A percentile compares a stretch with the other conserved stretches of the same genome.
phyloP scores from a whole-genome alignment of 2,888 invertebrate genomes.

The Amphipyra berbera region DNA sequence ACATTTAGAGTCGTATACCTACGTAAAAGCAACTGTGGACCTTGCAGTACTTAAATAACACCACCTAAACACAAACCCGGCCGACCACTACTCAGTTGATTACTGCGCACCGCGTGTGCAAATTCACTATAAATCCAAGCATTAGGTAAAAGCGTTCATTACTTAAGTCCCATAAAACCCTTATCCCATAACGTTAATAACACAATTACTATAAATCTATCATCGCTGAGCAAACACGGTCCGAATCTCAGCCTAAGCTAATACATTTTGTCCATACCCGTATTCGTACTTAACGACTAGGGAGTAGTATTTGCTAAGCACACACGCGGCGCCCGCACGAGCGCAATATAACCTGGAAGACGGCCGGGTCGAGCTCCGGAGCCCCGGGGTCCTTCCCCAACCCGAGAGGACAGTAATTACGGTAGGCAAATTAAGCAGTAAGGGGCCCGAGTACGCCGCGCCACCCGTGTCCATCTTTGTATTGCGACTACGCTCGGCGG shows the following conservation, averaged over 20 bases:
- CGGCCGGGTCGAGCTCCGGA: constrained; percentile 84
- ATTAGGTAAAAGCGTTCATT: constrained; percentile 88
- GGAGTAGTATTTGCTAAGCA: constrained; percentile 88
- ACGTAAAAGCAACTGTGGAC: constrained; percentile 7
- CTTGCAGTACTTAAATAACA: constrained; percentile 26
- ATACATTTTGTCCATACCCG: constrained; percentile 90
- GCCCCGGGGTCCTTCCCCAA: constrained; percentile 85
- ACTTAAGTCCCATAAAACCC: constrained; percentile 90
- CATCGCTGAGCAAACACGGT: constrained; percentile 88
- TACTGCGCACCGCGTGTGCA: constrained; percentile 81
- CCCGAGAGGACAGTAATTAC: constrained; percentile 90
- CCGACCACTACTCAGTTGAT: constrained; percentile 69
- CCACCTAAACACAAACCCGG: constrained; percentile 31
- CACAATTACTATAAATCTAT: constrained; percentile 90
- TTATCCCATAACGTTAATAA: constrained; percentile 90
- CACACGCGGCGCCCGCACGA: constrained; percentile 88
- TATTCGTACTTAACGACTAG: constrained; percentile 89
- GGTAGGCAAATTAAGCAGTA: constrained; percentile 91
- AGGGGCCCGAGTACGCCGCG: constrained; percentile 76
- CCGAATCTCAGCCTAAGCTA: constrained; percentile 90
- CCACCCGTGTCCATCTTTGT: constrained; percentile 86
- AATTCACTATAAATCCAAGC: constrained; percentile 86
- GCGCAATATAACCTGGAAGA: constrained; percentile 88
- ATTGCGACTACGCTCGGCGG: constrained; percentile 75
- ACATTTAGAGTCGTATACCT: constrained; percentile 35